phyloP scores from a whole-genome alignment of 2,797 vertebrate genomes.

The Crocodylus rhombifer region DNA sequence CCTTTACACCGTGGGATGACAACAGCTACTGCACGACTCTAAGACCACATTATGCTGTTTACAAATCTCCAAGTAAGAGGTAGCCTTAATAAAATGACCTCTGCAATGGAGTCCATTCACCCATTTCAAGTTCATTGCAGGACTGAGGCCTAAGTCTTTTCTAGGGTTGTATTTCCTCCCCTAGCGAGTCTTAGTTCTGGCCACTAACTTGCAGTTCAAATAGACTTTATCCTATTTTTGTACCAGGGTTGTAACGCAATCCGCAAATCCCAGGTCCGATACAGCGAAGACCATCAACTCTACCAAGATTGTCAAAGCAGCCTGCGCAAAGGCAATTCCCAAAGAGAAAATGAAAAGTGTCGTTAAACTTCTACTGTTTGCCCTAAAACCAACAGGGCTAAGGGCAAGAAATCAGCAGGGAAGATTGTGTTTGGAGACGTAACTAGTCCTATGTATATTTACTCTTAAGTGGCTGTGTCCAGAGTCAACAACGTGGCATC shows the following conservation, averaged over 20 bases:
- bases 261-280: background rate
- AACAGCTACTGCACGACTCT: conserved; percentile 48
- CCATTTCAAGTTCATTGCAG: background rate
- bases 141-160: conserved; percentile 5
- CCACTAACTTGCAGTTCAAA: conserved; percentile 8
- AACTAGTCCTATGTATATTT: background rate
- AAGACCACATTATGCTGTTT: conserved; percentile 20
- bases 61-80: conserved; percentile 61
- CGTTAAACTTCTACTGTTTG: background rate
- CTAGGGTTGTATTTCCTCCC: background rate
- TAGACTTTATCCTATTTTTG: background rate
- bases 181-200: background rate
- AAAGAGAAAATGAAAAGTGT: background rate
- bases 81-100: conserved; percentile 17
- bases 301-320: background rate
- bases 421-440: background rate
- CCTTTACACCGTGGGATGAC: conserved; percentile 5
- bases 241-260: background rate
- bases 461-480: background rate
- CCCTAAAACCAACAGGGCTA: accelerated
- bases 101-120: accelerated
- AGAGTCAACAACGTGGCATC: accelerated
- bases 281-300: conserved; percentile 12
- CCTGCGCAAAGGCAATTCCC: background rate
- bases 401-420: background rate